Evolutionary conservation across 2,113 vertebrate genomes (phyloP).

Genomic region (Carassius auratus): DNA sequence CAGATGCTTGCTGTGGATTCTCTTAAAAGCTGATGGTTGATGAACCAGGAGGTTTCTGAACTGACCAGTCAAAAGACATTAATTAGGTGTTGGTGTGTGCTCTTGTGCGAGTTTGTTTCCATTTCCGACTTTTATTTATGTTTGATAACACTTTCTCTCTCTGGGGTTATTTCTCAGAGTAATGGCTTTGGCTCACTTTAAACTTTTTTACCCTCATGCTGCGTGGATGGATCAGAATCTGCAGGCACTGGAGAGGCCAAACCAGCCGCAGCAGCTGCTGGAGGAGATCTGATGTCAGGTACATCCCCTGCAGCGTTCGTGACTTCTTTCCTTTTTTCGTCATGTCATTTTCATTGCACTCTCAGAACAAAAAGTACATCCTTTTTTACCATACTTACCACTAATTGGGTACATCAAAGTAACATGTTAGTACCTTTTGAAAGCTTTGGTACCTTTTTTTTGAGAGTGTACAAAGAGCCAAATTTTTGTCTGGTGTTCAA

Average conservation of each 20-base stretch:
- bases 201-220: conserved; percentile 79
- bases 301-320: conserved; percentile 61
- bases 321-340: not conserved
- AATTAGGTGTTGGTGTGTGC: conserved; percentile 41
- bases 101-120: conserved; percentile 13
- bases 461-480: not conserved
- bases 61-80: not conserved
- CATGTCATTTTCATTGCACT: not conserved
- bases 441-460: not conserved
- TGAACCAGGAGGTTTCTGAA: not conserved
- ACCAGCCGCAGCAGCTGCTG: conserved; percentile 70
- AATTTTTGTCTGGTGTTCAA: not conserved
- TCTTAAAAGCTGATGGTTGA: conserved; percentile 1
- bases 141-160: conserved; percentile 16
- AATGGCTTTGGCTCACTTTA: conserved; percentile 69
- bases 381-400: not conserved
- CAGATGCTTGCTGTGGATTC: conserved; percentile 32
- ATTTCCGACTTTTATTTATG: not conserved
- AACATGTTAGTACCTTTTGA: not conserved
- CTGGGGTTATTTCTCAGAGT: conserved; percentile 63
- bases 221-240: conserved; percentile 85
- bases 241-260: conserved; percentile 86
- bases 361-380: not conserved
- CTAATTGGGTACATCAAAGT: not conserved
- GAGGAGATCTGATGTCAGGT: conserved; percentile 91